A percentile compares a stretch with the other conserved stretches of the same genome.
These are phyloP conservation scores for Falco naumanni DNA, from an alignment of 2,797 vertebrate species.

Conservation along the genomic window DNA sequence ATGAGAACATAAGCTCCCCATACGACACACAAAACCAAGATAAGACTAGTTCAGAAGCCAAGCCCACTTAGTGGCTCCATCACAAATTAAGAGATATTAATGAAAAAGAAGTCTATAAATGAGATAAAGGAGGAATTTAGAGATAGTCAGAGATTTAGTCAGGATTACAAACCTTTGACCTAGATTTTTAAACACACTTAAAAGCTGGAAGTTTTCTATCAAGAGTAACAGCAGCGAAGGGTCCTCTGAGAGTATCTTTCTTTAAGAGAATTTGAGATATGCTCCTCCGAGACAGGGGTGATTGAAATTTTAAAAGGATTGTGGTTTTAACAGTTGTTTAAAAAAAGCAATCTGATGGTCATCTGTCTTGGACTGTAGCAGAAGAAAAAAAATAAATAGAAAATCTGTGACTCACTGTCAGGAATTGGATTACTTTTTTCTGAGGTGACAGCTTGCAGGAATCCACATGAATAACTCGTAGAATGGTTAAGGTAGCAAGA, in stretches of 20 bases:
- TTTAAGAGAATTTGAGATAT: not conserved
- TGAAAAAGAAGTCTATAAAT: not conserved
- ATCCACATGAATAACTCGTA: not conserved
- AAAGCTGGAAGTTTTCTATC: not conserved
- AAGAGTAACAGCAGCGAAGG: not conserved
- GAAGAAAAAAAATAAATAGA: not conserved
- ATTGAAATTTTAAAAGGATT: not conserved
- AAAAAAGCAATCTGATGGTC: not conserved
- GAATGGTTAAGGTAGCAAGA: not conserved
- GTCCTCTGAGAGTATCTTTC: not conserved
- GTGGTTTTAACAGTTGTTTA: not conserved
- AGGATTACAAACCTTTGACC: not conserved
- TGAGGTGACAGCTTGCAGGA: not conserved
- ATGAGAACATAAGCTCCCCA: not conserved
- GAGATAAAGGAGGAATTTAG: not conserved
- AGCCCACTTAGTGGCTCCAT: not conserved
- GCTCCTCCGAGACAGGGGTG: not conserved
- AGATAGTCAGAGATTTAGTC: not conserved
- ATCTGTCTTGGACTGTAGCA: not conserved
- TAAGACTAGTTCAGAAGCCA: not conserved
- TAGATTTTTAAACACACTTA: not conserved
- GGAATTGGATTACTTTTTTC: not conserved
- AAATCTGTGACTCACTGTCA: not conserved
- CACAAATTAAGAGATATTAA: not conserved
- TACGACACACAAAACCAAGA: not conserved